phyloP scores from a whole-genome alignment of 1,140 invertebrate genomes.

The Drosophila asahinai region DNA sequence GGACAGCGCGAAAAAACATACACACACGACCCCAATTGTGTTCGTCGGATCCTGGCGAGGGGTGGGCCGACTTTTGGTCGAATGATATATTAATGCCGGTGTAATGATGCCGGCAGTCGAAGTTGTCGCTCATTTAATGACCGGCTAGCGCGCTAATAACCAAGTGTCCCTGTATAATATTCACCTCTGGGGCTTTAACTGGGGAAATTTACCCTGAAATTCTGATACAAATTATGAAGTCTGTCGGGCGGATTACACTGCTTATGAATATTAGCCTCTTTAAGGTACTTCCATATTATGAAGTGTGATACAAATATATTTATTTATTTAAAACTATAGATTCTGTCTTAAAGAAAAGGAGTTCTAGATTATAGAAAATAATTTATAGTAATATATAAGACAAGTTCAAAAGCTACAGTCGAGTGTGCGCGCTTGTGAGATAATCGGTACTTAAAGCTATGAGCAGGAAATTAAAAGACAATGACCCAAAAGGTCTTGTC shows the following conservation, averaged over 20 bases:
- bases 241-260: slow-evolving; percentile 2
- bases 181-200: slow-evolving; percentile 35
- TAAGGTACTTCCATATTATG: background rate
- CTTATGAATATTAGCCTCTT: background rate
- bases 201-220: background rate
- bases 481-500: no score
- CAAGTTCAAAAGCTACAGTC: background rate
- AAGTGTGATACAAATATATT: background rate
- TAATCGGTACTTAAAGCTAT: no score
- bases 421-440: no score
- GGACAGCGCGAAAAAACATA: slow-evolving; percentile 61
- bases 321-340: background rate
- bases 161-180: slow-evolving; percentile 35
- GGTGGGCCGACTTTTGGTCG: slow-evolving; percentile 61
- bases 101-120: slow-evolving; percentile 64
- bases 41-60: slow-evolving; percentile 10
- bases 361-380: background rate
- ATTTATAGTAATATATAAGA: background rate
- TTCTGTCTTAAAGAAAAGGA: background rate
- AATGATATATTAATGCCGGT: slow-evolving; percentile 79
- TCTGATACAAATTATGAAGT: slow-evolving; percentile 13
- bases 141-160: slow-evolving; percentile 41
- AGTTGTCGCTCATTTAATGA: slow-evolving; percentile 75
- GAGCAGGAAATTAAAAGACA: background rate
- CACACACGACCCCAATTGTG: slow-evolving; percentile 64